Base-by-base conservation (phyloP, 2,888 invertebrate genomes). In the Ophraella communa region DNA sequence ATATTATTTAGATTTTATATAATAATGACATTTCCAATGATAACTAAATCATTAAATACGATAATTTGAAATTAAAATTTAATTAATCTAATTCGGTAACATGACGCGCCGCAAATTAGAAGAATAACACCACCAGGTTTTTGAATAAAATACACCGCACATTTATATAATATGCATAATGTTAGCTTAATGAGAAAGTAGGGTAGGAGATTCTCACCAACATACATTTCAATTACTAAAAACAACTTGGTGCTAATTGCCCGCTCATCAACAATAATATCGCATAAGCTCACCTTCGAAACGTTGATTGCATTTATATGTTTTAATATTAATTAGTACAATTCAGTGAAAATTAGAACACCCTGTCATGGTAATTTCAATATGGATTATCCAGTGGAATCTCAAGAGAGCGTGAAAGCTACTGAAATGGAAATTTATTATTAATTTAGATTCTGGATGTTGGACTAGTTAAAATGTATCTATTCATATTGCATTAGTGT, bases 281-380 rank as follows among this genome's bases (percentile, higher is more conserved):
- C 63, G 51, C 47, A 63, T 58, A 53, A 52, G 58, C 58, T 58
- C 56, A 53, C 63, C 53, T 24, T 24, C 24, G 53, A 58, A n/a
- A 53, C 63, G 63, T 58, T 63, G 63, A 63, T 63, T 58, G 47
- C 63, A 53, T 62, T 47, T 62, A 62, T 63, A 63, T 63, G 58
- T 63, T 63, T 63, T 53, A 63, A 63, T 63, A 63, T 58, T 53
- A 63, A 63, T 63, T 53, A 58, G 57, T 45, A 44, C 52, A 24
- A 63, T 63, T 63, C 63, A 58, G 30, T 17, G 24, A 23, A 53
- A 63, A 58, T 63, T 44, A 58, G 53, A 45, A 24, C 17, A 49
- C 39, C 24, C 10, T 59, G 27, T 42, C 51, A 59, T 59, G 59
- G 51, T 47, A 59, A 59, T 59, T 59, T 59, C 59, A 42, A 59